These are phyloP conservation scores for Apodemia mormo DNA, from an alignment of 2,888 invertebrate species.

Conservation along the genomic window DNA sequence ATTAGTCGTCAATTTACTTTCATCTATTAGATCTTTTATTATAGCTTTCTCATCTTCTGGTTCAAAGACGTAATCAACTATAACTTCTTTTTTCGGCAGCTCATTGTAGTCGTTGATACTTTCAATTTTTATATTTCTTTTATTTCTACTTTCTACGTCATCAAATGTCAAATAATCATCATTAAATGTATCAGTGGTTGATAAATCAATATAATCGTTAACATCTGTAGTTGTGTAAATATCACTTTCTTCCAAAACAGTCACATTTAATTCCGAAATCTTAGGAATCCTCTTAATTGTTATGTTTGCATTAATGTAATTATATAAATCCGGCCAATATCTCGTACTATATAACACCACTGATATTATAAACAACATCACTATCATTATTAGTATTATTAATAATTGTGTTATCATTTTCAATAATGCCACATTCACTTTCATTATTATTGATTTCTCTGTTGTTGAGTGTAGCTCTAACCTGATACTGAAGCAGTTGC, in stretches of 20 bases:
- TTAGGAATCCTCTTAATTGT: slow-evolving; percentile 69
- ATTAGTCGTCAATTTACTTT: slow-evolving; percentile 50
- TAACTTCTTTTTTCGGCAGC: slow-evolving; percentile 42
- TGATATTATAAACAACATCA: slow-evolving; percentile 59
- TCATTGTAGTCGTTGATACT: slow-evolving; percentile 46
- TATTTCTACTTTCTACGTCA: slow-evolving; percentile 37
- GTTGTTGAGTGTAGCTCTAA: neutral
- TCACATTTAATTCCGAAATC: slow-evolving; percentile 53
- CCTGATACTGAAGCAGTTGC: neutral
- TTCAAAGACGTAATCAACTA: slow-evolving; percentile 59
- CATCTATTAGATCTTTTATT: slow-evolving; percentile 53
- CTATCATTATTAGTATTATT: slow-evolving; percentile 58
- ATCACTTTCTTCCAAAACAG: slow-evolving; percentile 12
- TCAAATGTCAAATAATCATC: slow-evolving; percentile 33
- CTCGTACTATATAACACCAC: slow-evolving; percentile 58
- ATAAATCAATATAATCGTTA: slow-evolving; percentile 35
- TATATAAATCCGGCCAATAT: slow-evolving; percentile 71
- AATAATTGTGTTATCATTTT: slow-evolving; percentile 57
- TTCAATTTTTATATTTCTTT: slow-evolving; percentile 39
- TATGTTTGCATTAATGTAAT: slow-evolving; percentile 66
- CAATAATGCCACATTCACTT: slow-evolving; percentile 49
- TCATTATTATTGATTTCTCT: slow-evolving; percentile 46
- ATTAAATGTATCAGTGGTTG: slow-evolving; percentile 23
- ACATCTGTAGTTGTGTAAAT: slow-evolving; percentile 18
- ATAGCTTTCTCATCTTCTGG: slow-evolving; percentile 46